Base-by-base conservation (phyloP, 2,797 vertebrate genomes). In the Sebastes ruberrimus region DNA sequence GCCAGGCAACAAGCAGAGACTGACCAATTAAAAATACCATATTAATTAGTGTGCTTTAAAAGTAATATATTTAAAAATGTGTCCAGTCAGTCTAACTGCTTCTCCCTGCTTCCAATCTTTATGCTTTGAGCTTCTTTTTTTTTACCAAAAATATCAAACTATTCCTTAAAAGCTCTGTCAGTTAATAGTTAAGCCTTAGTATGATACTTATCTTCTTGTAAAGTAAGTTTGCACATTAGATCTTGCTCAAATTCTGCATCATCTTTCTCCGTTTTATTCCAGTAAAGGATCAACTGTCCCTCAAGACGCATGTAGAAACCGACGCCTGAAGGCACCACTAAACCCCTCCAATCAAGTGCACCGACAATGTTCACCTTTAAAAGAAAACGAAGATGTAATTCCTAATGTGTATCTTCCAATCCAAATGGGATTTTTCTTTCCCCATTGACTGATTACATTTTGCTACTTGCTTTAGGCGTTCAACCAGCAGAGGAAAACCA, bases 371-470 rank as follows among this genome's bases (percentile, higher is more conserved):
- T 70, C 2, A 3, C 56, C 25, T 59, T 11, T 27, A 27, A 79
- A 61, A 83, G 78, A 90, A 90, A 86, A 82, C 71, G n/a, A 78
- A 83, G 80, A 86, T 75, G 65, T 81, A 57, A 74, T 52, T 46
- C 78, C n/a, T 83, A 85, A 80, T 80, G 71, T 83, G 75, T 80
- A 70, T 86, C 74, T 62, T 74, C 62, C 60, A 61, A 55, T 67
- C 59, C 80, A 71, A 86, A 85, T 80, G 61, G 66, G 59, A 88
- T 38, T 81, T 91, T 91, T 85, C 80, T 75, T 38, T 76, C 75
- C 68, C 70, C 38, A 74, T 27, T 86, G 84, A 84, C 84, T 91
- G 85, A 93, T 92, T 86, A 25, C 14, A 82, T 82, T 88, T 82
- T 73, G 65, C 28, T 28, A 70, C 70, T 85, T 65, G 85, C 90